Percentiles rank a stretch among this genome's conserved stretches.
Conservation (phyloP, 2,888 invertebrate genomes). For the Cheilosia grossa region DNA sequence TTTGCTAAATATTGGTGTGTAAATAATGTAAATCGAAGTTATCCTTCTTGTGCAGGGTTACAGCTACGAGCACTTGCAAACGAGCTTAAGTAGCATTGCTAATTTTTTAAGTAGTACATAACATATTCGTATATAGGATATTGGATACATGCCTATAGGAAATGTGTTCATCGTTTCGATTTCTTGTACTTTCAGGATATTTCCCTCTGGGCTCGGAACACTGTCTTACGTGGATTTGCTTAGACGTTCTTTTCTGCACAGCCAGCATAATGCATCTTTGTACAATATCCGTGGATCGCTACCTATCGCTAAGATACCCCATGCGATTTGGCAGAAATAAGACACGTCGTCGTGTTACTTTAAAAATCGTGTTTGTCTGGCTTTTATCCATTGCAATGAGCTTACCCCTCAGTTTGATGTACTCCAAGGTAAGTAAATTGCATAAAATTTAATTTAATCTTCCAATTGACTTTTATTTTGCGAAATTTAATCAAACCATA, state of each 20-base stretch:
- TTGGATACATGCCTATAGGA: no score
- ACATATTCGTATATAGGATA: no score
- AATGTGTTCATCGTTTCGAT: background rate
- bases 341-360: constrained; percentile 91
- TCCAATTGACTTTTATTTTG: background rate
- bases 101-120: no score
- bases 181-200: constrained; percentile 86
- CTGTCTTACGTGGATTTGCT: constrained; percentile 96
- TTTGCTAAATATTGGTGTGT: no score
- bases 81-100: no score
- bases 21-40: no score
- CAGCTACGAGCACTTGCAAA: no score
- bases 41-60: no score
- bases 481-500: constrained; percentile 78
- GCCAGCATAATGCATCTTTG: constrained; percentile 98
- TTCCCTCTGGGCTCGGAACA: constrained; percentile 92
- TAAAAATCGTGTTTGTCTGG: constrained; percentile 98
- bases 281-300: constrained; percentile 97
- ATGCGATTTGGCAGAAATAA: constrained; percentile 97
- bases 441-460: background rate
- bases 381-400: constrained; percentile 96
- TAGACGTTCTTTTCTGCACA: constrained; percentile 98
- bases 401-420: constrained; percentile 93
- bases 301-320: constrained; percentile 94
- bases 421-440: constrained; percentile 88